Base-by-base conservation (phyloP, 35 echinoderm and acorn worm genomes). In the Amphiura filiformis region DNA sequence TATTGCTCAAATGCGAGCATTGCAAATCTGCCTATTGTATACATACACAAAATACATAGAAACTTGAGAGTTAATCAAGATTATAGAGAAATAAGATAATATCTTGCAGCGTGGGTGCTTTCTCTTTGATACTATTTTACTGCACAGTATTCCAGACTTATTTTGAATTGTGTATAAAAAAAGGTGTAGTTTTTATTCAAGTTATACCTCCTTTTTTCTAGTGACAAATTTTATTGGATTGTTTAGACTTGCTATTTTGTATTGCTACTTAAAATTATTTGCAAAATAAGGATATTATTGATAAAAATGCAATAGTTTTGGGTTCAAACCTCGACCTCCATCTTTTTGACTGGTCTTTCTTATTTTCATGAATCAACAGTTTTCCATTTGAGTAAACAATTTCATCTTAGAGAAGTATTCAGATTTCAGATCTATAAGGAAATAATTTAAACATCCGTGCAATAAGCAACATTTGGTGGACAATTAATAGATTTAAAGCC, bases 21-120 rank as follows among this genome's bases (percentile, higher is more conserved):
- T 70, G 61, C 61, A 70, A 70, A 70, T 70, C 28, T 70, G 61
- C 61, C 61, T 70, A 70, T 70, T 70, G 61, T 70, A 70, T 70
- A 70, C 61, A 70, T 70, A 70, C 61, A 70, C 61, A 70, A 7
- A 11, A 70, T n/a, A 70, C 28, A 70, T 70, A 70, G 61, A 70
- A 13, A 70, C 15, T 26, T n/a, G n/a, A n/a, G n/a, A n/a, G n/a
- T n/a, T n/a, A n/a, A 47, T 47, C 1, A 18, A 70, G 61, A 70
- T 2, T 70, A 70, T 70, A 70, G 61, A 70, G 28, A 70, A 18
- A 70, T 70, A 70, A 13, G 61, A 70, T 70, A 70, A 70, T 70
- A 70, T 70, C 41, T 47, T 47, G 41, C 61, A 70, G 61, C 61
- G 61, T 70, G 61, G 61, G 61, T 70, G 61, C 61, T 70, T 70